Conservation (phyloP, 2,113 vertebrate genomes). For the Theristicus caerulescens region DNA sequence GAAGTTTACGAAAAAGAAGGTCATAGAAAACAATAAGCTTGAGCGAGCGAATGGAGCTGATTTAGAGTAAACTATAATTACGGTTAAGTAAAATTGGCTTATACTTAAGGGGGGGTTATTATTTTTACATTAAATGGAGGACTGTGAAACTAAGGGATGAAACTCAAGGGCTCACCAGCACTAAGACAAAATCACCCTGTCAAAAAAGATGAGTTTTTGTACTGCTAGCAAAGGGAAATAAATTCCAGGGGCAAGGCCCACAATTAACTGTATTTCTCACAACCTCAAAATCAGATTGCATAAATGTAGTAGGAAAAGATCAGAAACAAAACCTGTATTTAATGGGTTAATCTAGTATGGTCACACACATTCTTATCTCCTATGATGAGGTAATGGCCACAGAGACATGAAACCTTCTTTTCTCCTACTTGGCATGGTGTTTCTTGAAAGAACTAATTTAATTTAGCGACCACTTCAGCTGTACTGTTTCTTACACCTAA, state of each 20-base stretch:
- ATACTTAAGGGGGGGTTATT: fast-evolving
- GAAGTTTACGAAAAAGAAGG: neutral
- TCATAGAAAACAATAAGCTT: neutral
- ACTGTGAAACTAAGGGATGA: neutral
- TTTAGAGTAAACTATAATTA: neutral
- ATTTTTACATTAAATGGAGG: neutral
- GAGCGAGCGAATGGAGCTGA: neutral
- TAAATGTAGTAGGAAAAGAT: neutral
- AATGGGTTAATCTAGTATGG: neutral
- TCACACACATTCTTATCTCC: neutral
- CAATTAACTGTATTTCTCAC: neutral
- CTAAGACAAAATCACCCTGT: neutral
- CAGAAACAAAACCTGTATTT: neutral
- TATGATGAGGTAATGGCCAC: neutral
- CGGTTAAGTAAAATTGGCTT: neutral
- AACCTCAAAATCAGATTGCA: neutral
- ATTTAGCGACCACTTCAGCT: neutral
- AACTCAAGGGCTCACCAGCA: neutral
- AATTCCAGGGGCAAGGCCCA: neutral
- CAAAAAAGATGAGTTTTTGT: neutral
- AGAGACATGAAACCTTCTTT: neutral
- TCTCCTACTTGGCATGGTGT: neutral
- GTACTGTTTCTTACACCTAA: neutral
- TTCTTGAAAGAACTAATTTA: neutral
- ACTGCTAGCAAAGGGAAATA: neutral